Evolutionary conservation across 2,113 vertebrate species (phyloP).

Genomic region (Pollimyrus isidori): DNA sequence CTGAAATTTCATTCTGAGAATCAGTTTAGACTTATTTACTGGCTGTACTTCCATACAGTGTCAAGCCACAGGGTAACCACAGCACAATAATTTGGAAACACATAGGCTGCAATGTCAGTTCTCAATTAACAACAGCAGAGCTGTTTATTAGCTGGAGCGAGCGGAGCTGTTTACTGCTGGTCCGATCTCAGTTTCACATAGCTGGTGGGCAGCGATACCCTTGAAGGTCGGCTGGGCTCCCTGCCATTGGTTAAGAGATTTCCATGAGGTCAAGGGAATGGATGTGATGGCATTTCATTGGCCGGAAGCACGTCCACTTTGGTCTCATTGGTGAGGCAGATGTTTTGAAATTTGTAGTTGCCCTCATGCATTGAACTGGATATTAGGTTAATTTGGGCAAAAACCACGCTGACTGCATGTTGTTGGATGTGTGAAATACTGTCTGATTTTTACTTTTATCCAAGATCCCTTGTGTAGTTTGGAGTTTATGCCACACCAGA

Average conservation of each 20-base stretch:
- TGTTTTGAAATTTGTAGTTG: background rate
- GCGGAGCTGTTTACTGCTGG: conserved; percentile 50
- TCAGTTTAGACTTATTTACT: background rate
- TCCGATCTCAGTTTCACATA: conserved; percentile 45
- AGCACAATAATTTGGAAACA: background rate
- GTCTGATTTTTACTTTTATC: background rate
- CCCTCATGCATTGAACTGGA: background rate
- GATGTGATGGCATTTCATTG: conserved; percentile 28
- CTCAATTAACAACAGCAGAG: conserved; percentile 48
- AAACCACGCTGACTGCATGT: background rate
- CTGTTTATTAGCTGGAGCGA: conserved; percentile 56
- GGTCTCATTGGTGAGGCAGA: background rate
- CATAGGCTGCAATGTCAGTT: conserved; percentile 1
- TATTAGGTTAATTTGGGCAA: background rate
- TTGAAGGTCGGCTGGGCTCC: conserved; percentile 22
- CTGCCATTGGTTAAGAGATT: conserved; percentile 40
- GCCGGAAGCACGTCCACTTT: background rate
- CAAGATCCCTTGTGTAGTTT: background rate
- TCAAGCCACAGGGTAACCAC: background rate
- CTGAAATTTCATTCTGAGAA: background rate
- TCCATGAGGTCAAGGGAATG: conserved; percentile 59
- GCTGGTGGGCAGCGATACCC: conserved; percentile 26
- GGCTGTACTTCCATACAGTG: background rate
- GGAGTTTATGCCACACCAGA: background rate
- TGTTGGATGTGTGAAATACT: background rate